Percentiles rank a stretch among this genome's conserved stretches.
These are phyloP conservation scores for Disparrhopalites patrizii DNA, from an alignment of 2,888 invertebrate genomes.

Conservation along the genomic window DNA sequence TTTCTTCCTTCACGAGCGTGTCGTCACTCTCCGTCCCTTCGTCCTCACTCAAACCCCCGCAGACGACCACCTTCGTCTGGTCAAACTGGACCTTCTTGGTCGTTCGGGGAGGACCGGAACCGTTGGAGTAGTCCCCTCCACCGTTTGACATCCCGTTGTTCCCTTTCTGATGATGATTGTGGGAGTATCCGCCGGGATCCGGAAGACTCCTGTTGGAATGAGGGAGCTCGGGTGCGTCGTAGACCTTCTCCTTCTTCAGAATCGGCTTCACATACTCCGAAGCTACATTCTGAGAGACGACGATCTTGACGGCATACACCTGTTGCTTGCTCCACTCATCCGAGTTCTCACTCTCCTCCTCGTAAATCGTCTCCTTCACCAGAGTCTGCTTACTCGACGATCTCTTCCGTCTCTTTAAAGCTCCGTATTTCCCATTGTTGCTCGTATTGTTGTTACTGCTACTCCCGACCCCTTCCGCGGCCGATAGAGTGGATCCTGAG, in stretches of 20 bases:
- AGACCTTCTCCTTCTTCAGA: constrained; percentile 36
- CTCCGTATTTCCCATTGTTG: constrained; percentile 37
- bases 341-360: constrained; percentile 37
- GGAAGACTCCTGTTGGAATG: not conserved
- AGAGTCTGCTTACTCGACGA: constrained; percentile 35
- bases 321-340: constrained; percentile 21
- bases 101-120: constrained; percentile 21
- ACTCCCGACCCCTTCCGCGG: too few relatives aligned
- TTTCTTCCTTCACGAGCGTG: constrained; percentile 16
- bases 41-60: constrained; percentile 30
- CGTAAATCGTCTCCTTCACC: constrained; percentile 46
- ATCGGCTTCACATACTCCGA: constrained; percentile 45
- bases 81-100: constrained; percentile 47
- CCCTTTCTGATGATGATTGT: not conserved
- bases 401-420: constrained; percentile 39
- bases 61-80: constrained; percentile 35
- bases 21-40: constrained; percentile 28
- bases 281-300: constrained; percentile 28
- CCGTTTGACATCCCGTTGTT: not conserved
- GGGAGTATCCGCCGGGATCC: not conserved
- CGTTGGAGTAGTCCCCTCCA: not conserved
- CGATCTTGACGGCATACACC: constrained; percentile 44
- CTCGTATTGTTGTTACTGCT: not conserved
- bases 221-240: constrained; percentile 4
- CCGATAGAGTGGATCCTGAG: too few relatives aligned